Evolutionary conservation across 2,888 invertebrate genomes (phyloP).

Genomic region (Cylindroiulus punctatus): DNA sequence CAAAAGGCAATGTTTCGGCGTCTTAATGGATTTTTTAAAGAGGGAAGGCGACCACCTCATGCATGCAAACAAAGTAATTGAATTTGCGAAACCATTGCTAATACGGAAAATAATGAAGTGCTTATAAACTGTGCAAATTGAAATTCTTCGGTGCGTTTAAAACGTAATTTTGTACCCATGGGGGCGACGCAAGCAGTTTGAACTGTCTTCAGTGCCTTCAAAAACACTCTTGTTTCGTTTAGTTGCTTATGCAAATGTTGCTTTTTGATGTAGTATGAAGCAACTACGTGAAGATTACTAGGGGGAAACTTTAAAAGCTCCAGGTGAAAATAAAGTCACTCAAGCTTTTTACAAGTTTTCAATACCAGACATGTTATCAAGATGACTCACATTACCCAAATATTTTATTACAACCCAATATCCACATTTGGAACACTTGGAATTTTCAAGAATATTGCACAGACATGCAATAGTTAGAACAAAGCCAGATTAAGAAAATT

Average conservation of each 20-base stretch:
- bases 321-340: no score
- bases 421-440: neutral
- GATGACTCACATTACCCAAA: neutral
- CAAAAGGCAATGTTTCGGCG: neutral
- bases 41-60: neutral
- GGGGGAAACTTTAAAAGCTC: neutral
- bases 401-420: no score
- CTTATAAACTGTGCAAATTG: neutral
- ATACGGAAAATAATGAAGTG: slow-evolving; percentile 2
- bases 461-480: no score
- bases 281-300: neutral
- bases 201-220: neutral
- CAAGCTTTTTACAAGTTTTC: no score
- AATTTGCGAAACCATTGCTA: neutral
- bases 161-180: neutral
- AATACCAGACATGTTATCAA: neutral
- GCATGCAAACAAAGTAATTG: slow-evolving; percentile 2
- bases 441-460: neutral
- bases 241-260: neutral
- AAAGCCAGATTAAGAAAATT: no score
- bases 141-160: neutral
- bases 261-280: neutral
- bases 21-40: neutral
- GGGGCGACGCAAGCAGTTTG: neutral
- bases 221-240: neutral